phyloP scores from a whole-genome alignment of 2,888 invertebrate species.

The Apodemia duryi region DNA sequence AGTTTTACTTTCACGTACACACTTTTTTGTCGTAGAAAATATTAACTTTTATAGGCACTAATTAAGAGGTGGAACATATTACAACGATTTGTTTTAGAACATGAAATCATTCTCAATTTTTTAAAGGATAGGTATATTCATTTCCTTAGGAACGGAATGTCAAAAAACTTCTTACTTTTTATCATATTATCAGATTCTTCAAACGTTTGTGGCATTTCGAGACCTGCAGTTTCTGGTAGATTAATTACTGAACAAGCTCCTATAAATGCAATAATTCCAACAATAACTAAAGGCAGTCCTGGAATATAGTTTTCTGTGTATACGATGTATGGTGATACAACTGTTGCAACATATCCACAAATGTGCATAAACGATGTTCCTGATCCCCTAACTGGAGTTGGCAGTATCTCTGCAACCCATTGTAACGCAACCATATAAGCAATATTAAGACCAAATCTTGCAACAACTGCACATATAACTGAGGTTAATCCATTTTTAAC shows the following conservation, averaged over 20 bases:
- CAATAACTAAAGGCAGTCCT: constrained; percentile 54
- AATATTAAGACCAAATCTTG: constrained; percentile 56
- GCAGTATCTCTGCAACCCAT: constrained; percentile 59
- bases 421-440: constrained; percentile 46
- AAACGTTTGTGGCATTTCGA: constrained; percentile 61
- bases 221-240: constrained; percentile 57
- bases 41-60: too few species aligned
- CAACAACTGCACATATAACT: constrained; percentile 52
- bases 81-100: too few species aligned
- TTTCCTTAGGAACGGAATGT: constrained; percentile 44
- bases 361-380: constrained; percentile 53
- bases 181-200: constrained; percentile 54
- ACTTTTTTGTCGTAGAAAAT: too few species aligned
- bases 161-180: constrained; percentile 43
- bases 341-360: constrained; percentile 42
- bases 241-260: constrained; percentile 42
- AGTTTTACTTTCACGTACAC: too few species aligned
- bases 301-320: constrained; percentile 44
- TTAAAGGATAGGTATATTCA: background rate
- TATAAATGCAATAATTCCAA: constrained; percentile 40
- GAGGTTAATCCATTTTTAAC: constrained; percentile 45
- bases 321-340: constrained; percentile 56
- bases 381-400: constrained; percentile 53
- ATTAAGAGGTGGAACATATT: too few species aligned
- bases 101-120: too few species aligned